These are phyloP conservation scores for Parasteatoda lunata DNA, from an alignment of 2,888 invertebrate species.

Conservation along the genomic window DNA sequence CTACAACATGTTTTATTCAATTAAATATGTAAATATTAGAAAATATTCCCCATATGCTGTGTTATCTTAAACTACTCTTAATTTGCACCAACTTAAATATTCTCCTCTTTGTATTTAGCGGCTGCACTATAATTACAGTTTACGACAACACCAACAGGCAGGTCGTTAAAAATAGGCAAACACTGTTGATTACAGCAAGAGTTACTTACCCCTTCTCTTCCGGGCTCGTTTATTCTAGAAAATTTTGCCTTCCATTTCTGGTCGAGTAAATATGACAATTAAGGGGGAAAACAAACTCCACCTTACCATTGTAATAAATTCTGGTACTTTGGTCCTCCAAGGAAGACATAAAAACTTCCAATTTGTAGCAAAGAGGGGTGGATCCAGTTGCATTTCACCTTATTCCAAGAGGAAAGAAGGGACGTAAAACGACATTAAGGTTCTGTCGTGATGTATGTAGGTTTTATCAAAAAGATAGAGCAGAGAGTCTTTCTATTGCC, in stretches of 20 bases:
- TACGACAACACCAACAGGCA: not conserved
- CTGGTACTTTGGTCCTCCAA: not conserved
- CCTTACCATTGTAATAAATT: slow-evolving; percentile 8
- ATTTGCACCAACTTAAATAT: not conserved
- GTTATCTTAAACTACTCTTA: not conserved
- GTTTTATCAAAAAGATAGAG: slow-evolving; percentile 53
- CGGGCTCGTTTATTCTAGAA: not conserved
- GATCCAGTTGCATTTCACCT: slow-evolving; percentile 18
- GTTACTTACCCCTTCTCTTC: not conserved
- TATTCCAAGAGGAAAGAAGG: slow-evolving; percentile 8
- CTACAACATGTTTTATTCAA: too few species aligned
- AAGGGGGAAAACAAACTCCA: not conserved
- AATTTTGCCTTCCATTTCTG: not conserved
- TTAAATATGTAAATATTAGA: too few species aligned
- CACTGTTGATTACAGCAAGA: not conserved
- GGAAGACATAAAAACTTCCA: slow-evolving; percentile 36
- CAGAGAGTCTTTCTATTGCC: slow-evolving; percentile 20
- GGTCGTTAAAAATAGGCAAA: not conserved
- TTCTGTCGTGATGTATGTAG: slow-evolving; percentile 44
- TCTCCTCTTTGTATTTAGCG: not conserved
- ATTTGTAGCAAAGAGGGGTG: slow-evolving; percentile 26
- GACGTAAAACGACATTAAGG: slow-evolving; percentile 46
- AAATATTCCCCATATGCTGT: not conserved
- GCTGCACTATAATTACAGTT: not conserved
- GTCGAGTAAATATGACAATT: slow-evolving; percentile 23